These are phyloP conservation scores for Crotalus helleri DNA, from an alignment of 2,113 vertebrate genomes.

Conservation along the genomic window DNA sequence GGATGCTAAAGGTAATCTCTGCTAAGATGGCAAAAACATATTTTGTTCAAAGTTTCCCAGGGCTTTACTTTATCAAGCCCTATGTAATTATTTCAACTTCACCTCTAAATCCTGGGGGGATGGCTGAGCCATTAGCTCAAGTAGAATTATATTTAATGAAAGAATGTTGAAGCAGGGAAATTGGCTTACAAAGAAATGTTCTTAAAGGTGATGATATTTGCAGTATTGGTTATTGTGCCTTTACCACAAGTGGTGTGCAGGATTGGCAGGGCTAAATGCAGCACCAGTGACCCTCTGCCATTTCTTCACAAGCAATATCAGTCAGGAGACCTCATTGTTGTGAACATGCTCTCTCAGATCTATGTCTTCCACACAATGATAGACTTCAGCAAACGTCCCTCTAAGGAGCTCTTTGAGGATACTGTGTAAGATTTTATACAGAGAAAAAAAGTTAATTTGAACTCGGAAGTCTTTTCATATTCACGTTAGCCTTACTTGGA, in stretches of 20 bases:
- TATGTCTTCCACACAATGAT: neutral
- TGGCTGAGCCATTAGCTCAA: no score
- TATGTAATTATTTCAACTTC: no score
- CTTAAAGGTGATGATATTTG: neutral
- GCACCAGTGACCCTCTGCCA: neutral
- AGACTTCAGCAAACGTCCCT: neutral
- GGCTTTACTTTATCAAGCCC: no score
- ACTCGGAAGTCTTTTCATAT: neutral
- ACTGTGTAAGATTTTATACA: neutral
- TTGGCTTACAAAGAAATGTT: neutral
- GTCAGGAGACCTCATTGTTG: neutral
- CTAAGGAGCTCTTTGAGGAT: neutral
- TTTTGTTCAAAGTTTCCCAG: no score
- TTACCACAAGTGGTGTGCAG: neutral
- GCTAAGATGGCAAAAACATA: no score
- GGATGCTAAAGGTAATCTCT: no score
- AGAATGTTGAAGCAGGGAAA: neutral
- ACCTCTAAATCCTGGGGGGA: no score
- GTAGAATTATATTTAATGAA: no score
- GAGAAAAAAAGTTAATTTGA: no score
- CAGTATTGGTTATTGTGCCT: neutral
- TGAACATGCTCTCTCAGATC: neutral
- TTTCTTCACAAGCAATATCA: neutral
- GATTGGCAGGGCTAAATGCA: neutral
- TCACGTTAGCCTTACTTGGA: neutral